Conservation (phyloP, 53 echinoderm and acorn worm genomes). For the Paracentrotus lividus region DNA sequence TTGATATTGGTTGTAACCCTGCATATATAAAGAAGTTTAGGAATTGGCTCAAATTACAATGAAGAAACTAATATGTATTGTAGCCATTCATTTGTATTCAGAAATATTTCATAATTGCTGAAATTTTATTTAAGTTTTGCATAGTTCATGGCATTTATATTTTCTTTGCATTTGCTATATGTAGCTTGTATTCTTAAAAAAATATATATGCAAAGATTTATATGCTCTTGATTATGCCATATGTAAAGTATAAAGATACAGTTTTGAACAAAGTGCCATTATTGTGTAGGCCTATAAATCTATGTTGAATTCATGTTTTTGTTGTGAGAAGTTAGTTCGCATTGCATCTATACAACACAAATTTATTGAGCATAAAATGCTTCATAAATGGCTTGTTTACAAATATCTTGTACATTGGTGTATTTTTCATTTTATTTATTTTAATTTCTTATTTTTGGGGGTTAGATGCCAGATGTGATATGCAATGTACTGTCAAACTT, state of each 20-base stretch:
- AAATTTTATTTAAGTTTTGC: neutral
- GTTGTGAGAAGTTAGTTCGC: neutral
- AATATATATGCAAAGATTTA: neutral
- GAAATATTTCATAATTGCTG: neutral
- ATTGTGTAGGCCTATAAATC: neutral
- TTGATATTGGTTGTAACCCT: neutral
- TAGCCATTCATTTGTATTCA: slow-evolving; percentile 30
- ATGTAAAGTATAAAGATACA: neutral
- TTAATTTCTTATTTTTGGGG: neutral
- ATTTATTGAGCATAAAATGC: neutral
- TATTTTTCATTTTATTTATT: too few relatives aligned
- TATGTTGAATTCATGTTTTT: neutral
- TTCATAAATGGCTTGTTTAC: neutral
- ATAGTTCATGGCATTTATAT: neutral
- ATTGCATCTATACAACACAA: neutral
- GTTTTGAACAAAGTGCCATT: slow-evolving; percentile 33
- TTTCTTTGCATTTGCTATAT: neutral
- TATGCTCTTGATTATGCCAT: neutral
- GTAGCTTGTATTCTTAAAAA: slow-evolving; percentile 14
- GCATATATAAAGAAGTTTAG: neutral
- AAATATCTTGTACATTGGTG: neutral
- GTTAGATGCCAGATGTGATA: neutral
- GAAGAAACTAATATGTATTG: neutral
- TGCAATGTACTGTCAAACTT: neutral
- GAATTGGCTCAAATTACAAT: neutral